phyloP scores from a whole-genome alignment of 2,113 vertebrate genomes.

The Nycticorax nycticorax region DNA sequence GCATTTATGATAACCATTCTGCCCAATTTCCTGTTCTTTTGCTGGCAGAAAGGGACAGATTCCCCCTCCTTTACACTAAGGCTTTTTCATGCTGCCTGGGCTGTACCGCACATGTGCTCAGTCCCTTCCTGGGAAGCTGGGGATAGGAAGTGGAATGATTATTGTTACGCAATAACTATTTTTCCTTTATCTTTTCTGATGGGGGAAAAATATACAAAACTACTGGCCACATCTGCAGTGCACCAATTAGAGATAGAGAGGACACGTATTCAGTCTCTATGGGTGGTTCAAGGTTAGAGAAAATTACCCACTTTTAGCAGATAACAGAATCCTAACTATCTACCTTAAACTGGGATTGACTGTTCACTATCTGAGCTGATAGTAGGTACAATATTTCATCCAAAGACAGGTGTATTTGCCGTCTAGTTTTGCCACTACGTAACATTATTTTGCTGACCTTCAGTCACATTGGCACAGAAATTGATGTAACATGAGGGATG shows the following conservation, averaged over 20 bases:
- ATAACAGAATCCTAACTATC: constrained; percentile 58
- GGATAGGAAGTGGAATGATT: neutral
- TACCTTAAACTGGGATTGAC: constrained; percentile 52
- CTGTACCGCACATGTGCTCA: neutral
- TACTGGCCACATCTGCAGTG: neutral
- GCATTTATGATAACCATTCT: constrained; percentile 20
- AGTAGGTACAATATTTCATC: constrained; percentile 37
- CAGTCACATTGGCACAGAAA: neutral
- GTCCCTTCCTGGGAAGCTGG: neutral
- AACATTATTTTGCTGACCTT: constrained; percentile 17
- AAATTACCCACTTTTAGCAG: constrained; percentile 61
- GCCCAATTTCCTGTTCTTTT: constrained; percentile 29
- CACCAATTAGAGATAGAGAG: constrained; percentile 25
- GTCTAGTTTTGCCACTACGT: constrained; percentile 15
- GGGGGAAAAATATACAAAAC: neutral
- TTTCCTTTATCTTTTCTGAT: constrained; percentile 20
- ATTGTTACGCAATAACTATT: neutral
- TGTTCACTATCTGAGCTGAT: constrained; percentile 20
- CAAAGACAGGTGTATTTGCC: constrained; percentile 10
- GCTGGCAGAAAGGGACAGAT: neutral
- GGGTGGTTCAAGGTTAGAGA: constrained; percentile 48
- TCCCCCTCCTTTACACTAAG: neutral
- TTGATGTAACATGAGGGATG: neutral
- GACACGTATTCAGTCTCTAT: neutral
- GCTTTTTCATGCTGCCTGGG: neutral